Conservation (phyloP, 2,888 invertebrate genomes). For the Eristalinus aeneus region DNA sequence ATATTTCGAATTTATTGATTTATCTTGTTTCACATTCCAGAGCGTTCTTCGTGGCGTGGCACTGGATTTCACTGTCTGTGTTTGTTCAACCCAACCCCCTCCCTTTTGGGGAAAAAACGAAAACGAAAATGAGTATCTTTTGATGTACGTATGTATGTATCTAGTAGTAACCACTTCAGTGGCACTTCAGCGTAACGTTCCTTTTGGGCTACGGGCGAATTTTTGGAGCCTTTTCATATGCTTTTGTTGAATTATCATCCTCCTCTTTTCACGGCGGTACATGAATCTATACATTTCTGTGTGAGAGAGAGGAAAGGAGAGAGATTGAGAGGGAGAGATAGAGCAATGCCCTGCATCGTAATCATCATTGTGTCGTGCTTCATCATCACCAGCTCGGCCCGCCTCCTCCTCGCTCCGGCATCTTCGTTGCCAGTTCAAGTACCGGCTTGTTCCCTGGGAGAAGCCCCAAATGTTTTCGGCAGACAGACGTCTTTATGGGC, state of each 20-base stretch:
- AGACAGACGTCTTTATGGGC: constrained; percentile 15
- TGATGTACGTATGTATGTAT: neutral
- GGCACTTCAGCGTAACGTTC: neutral
- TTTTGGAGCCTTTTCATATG: neutral
- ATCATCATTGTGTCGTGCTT: neutral
- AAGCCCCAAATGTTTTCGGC: constrained; percentile 3
- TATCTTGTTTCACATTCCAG: constrained; percentile 8
- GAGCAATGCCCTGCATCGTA: constrained; percentile 9
- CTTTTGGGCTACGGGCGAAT: neutral
- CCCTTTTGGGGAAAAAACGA: neutral
- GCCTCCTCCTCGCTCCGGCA: neutral
- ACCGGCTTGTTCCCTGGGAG: constrained; percentile 7
- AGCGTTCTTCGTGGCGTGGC: neutral
- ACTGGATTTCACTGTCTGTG: neutral
- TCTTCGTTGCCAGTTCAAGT: neutral
- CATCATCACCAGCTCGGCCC: neutral
- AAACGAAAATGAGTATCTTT: neutral
- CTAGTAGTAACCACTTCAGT: neutral
- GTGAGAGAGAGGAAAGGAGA: too few relatives aligned
- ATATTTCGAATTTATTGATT: constrained; percentile 10
- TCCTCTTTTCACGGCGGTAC: neutral
- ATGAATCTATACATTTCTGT: too few relatives aligned
- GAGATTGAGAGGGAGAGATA: neutral
- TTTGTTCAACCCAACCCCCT: neutral
- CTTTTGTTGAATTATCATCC: neutral